Evolutionary conservation across 2,797 vertebrate genomes (phyloP), one percentile per base, ranked within the genome.

Genomic region (Menidia menidia): DNA sequence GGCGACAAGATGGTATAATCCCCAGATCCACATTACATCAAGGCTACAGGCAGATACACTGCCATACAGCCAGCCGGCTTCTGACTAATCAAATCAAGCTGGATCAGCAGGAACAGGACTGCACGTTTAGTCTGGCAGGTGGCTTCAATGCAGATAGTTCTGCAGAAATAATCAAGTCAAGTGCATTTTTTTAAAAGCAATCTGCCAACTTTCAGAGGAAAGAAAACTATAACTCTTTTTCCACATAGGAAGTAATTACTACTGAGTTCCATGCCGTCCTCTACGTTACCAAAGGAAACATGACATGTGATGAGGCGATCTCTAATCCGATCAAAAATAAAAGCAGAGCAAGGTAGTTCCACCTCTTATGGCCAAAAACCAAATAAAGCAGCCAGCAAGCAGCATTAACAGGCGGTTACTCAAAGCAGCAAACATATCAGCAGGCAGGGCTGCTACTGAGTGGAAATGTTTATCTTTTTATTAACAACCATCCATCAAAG

Each of bases 1-100:
- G 59, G 57, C 66, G 70, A 25, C 73, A 58, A 69, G 51, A 82
- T 75, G 1, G 73, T 58, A 67, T 76, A 77, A 85, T 77, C 65
- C 71, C 73, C 33, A 65, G 76, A 76, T 75, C 60, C 61, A 39
- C 35, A 39, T 7, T 39, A 58, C 32, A 7, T 74, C 1, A 19
- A 69, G 43, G 48, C 69, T 53, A 56, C 62, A 11, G 71, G 74
- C 72, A 25, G 60, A 33, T 62, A 60, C 64, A 55, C 77, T 73
- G 64, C 60, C 59, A 59, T 45, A 15, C 3, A 42, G 52, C 33
- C 54, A 25, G 74, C 39, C 53, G 55, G 63, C 51, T 60, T 67
- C 61, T 47, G 53, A 83, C 68, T 75, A 45, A 59, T 67, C 53
- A 68, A 72, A 84, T 79, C 74, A 72, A 70, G 63, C 57, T 44